Base-by-base conservation (phyloP, 2,888 invertebrate genomes). In the Acleris emargana region DNA sequence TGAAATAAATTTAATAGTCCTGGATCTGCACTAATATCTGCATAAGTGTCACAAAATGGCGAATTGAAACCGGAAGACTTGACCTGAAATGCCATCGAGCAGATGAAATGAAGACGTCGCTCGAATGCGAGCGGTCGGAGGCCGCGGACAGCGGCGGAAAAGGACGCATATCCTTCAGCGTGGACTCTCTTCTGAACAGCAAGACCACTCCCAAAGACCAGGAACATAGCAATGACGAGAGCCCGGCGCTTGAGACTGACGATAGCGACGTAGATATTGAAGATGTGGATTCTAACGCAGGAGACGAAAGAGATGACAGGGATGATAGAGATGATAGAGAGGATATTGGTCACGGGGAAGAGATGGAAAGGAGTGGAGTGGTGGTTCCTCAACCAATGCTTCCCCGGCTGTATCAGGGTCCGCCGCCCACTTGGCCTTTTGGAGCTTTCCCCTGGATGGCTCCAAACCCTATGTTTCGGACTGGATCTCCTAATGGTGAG, bases 81-180 rank as follows among this genome's bases (percentile, higher is more conserved):
- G 54, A 61, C 67, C 73, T 77, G 86, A 82, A 77, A 91, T 91
- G 90, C 78, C 74, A 83, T 82, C 80, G 83, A 83, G 83, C 76
- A 90, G 86, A 88, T 91, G 91, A 91, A 81, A 92, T 92, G 92
- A 92, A 91, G 91, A 91, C 92, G 73, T 83, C 91, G 88, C 87
- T 92, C 79, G 91, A 91, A 83, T 89, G 89, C 84, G 91, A 92
- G 82, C 88, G 91, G 77, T 83, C 88, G 73, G 92, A 92, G 70
- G 82, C 89, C 87, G 89, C 90, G 74, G 91, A 91, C 58, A 87
- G 81, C 77, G 88, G 93, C 76, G 87, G 93, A 70, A 94, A 94
- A 80, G 93, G 95, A 73, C 95, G 95, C 75, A 95, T 96, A 79
- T 95, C 95, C 68, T 96, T 96, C 84, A 96, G 95, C 87, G 95